Evolutionary conservation across 2,888 invertebrate genomes (phyloP).

Genomic region (Sericinus montela): DNA sequence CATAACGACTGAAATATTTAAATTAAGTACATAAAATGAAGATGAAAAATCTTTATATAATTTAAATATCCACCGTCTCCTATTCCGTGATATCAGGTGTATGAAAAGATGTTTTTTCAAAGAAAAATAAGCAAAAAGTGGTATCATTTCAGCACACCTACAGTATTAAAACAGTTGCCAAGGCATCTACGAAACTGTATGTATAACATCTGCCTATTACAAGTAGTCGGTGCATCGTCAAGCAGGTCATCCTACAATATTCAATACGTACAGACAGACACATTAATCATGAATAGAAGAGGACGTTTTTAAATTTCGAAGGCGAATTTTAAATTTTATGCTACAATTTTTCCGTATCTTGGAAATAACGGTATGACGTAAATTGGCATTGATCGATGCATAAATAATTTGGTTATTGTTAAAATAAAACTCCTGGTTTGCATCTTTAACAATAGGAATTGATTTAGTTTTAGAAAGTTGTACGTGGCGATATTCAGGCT

Average conservation of each 20-base stretch:
- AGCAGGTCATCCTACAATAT: conserved; percentile 61
- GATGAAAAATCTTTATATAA: neutral
- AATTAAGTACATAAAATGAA: conserved; percentile 3
- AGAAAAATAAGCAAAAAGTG: conserved; percentile 8
- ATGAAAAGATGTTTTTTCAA: neutral
- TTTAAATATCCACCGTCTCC: conserved; percentile 11
- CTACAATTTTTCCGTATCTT: conserved; percentile 23
- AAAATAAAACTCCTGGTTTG: too few relatives aligned
- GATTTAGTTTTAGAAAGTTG: too few relatives aligned
- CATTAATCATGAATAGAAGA: conserved; percentile 51
- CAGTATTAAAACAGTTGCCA: conserved; percentile 41
- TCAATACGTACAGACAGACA: conserved; percentile 45
- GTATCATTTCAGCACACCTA: neutral
- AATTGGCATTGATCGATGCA: neutral
- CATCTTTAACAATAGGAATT: too few relatives aligned
- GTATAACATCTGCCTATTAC: conserved; percentile 63
- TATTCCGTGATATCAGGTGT: conserved; percentile 13
- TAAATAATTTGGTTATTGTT: too few relatives aligned
- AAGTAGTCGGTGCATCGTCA: conserved; percentile 62
- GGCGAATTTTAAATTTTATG: conserved; percentile 31
- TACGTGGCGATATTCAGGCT: too few relatives aligned
- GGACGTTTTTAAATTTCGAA: conserved; percentile 42
- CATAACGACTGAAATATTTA: neutral
- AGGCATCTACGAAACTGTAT: conserved; percentile 41
- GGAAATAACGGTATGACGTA: conserved; percentile 1